Base-by-base conservation (phyloP, 2,113 vertebrate species). In the Excalfactoria chinensis region DNA sequence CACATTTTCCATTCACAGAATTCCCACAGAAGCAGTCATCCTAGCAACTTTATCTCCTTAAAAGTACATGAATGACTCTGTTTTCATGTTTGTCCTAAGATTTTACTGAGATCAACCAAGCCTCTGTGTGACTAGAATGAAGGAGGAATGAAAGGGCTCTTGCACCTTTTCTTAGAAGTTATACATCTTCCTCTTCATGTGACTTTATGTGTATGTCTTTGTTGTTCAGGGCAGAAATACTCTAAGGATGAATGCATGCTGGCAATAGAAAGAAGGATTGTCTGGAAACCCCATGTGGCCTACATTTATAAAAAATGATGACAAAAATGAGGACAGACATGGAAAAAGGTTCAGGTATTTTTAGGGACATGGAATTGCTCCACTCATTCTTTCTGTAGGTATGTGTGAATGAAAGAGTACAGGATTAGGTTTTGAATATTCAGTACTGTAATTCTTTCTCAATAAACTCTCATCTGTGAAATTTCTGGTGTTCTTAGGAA, bases 231-330 rank as follows among this genome's bases (percentile, higher is more conserved):
- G 30, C 13, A 89, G 60, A 92, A 85, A n/a, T 34, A 11, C 46
- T 80, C 49, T 84, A 43, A 92, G 43, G 51, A 85, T 85, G 55
- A 80, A 88, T 66, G n/a, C 22, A 64, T 60, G 11, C 86, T 77
- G 37, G 48, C 18, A 83, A 93, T 91, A 72, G 60, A 70, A 92
- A 80, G 28, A 85, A 35, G n/a, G 68, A 85, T 74, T 80, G n/a
- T 94, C 79, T 92, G 84, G 60, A 85, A 43, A 48, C 35, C 48
- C 53, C n/a, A 22, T 14, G 56, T 68, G 64, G 26, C 66, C 75
- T 92, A 80, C 68, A 66, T 86, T 76, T 91, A 44, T 89, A 94
- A 91, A 92, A 93, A 92, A 92, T 48, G 6, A 70, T 79, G 81
- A 85, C 0, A 8, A 90, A 90, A 94, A 77, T 66, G 30, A 83